Evolutionary conservation across 2,797 vertebrate genomes (phyloP), one percentile per base, ranked within the genome.

Genomic region (Intellagama lesueurii): DNA sequence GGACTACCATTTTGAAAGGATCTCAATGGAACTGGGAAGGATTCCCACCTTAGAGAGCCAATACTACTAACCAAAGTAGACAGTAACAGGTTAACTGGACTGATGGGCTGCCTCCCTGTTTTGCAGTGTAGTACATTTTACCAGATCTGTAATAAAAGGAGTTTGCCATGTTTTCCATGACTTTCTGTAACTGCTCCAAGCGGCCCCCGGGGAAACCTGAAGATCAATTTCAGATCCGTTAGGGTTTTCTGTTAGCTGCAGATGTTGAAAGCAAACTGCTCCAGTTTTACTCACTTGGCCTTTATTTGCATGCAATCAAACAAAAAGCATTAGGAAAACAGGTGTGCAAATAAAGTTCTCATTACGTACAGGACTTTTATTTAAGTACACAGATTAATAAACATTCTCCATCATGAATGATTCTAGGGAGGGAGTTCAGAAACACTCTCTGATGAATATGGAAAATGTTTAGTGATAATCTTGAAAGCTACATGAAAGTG

Each of bases 371-470:
- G 80, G 80, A 66, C 69, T 82, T 87, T 82, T 88, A 82, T 88
- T 88, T 82, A 80, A 88, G 52, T 88, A 49, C 69, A 82, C 70
- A 82, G 80, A 88, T 90, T 90, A 90, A 90, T 90, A 81, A 90
- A 81, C 84, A 86, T 86, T 86, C 44, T 66, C 30, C 19, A 81
- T 69, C 84, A 86, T 76, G 60, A 76, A 81, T 35, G 52, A 89
- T 75, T 83, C 88, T 81, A 32, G 56, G n/a, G 78, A 89, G 83
- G 2, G 47, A 68, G n/a, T 60, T 72, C 85, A 82, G 69, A 77
- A 90, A 77, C 72, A 86, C 44, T 81, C 84, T 81, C 70, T 81
- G 78, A 81, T 86, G 84, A 86, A 66, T 86, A 68, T 90, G 70
- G 73, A 81, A 86, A 77, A 81, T 81, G 26, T 75, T 52, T 86